Evolutionary conservation across 2,113 vertebrate genomes (phyloP), one percentile per base, ranked within the genome.

Genomic region (Periophthalmodon schlosseri): DNA sequence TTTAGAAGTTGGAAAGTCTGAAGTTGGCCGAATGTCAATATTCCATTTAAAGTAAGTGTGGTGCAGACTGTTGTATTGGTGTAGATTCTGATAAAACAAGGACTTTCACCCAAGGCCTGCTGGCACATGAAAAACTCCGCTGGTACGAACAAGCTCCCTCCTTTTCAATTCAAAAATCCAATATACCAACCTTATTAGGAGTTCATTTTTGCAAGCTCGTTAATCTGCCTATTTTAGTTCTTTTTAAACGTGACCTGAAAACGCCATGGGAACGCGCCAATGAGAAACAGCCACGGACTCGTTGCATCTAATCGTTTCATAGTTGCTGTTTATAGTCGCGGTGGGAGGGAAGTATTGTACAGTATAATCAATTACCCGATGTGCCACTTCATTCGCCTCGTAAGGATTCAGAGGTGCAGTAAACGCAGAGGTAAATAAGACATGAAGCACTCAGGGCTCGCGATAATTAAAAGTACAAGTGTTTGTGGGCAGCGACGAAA

Each of bases 311-410:
- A 34, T 67, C 21, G n/a, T 68, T 65, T 68, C 36, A 47, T 47
- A 49, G 65, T 47, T 70, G 50, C 46, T 20, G 49, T 65, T 74
- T 54, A 13, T 47, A 15, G 10, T 15, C 70, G 56, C 44, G 28
- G 14, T 61, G 21, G 70, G 57, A 47, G 34, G 36, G 34, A 28
- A 28, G 58, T 66, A 13, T 75, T 79, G 50, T 44, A 60, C 66
- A 68, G 50, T 33, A 36, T 36, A 21, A 76, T 71, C 34, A 74
- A 71, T 75, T 16, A 74, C 44, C 80, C 74, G 67, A 73, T 84
- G 69, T 75, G 67, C 63, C 44, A 61, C 23, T 77, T 75, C 69
- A 76, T 71, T 72, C 67, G n/a, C 75, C 80, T 63, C 76, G 23
- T 49, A 77, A 66, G 68, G 20, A 14, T 56, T 47, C 28, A 46